Conservation (phyloP, 1,140 invertebrate species). For the Penaeus chinensis region DNA sequence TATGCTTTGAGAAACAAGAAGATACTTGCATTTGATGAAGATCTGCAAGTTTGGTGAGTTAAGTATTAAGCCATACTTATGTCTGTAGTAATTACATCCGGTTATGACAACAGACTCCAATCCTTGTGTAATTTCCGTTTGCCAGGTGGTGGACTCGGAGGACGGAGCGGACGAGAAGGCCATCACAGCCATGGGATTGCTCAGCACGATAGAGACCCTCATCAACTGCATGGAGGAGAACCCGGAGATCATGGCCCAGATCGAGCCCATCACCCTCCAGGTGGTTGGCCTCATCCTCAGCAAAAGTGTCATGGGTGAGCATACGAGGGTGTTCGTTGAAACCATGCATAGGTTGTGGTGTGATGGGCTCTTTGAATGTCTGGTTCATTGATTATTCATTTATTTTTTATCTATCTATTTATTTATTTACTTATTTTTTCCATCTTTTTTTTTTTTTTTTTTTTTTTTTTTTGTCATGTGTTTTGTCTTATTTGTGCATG, state of each 20-base stretch:
- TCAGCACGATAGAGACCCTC: constrained; percentile 97
- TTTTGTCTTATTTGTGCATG: no score
- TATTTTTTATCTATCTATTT: not conserved
- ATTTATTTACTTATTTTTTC: not conserved
- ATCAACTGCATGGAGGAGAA: constrained; percentile 79
- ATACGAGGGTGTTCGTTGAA: constrained; percentile 66
- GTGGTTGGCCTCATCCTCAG: constrained; percentile 90
- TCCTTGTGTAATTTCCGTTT: constrained; percentile 7
- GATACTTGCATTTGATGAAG: no score
- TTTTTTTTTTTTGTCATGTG: no score
- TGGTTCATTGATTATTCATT: not conserved
- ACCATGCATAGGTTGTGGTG: not conserved
- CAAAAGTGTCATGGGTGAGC: constrained; percentile 78
- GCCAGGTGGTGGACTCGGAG: constrained; percentile 76
- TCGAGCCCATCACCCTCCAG: constrained; percentile 94
- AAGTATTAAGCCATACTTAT: no score
- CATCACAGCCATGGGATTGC: constrained; percentile 95
- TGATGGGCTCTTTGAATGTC: not conserved
- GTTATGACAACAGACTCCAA: not conserved
- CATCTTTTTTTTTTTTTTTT: not conserved
- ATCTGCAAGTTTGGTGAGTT: no score
- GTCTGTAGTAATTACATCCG: no score
- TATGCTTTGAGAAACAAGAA: no score
- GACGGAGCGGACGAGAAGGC: constrained; percentile 95
- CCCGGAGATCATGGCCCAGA: constrained; percentile 84